phyloP scores from a whole-genome alignment of 1,140 invertebrate genomes.

The Cydia amplana region DNA sequence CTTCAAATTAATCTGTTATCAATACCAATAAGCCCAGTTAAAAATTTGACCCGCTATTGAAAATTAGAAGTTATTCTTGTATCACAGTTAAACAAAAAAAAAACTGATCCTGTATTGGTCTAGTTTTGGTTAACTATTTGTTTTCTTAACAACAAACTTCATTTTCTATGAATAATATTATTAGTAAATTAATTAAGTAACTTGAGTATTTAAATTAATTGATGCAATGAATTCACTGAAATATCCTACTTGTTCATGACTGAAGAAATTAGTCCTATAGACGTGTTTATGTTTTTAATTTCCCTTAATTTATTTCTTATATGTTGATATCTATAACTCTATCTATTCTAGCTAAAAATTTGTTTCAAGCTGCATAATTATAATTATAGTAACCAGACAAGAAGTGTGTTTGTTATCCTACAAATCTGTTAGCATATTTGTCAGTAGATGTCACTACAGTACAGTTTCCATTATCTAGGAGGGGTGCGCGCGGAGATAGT shows the following conservation, averaged over 20 bases:
- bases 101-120: neutral
- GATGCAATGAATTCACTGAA: too few species aligned
- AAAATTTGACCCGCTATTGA: neutral
- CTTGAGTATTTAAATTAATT: too few species aligned
- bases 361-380: neutral
- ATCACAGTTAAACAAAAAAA: neutral
- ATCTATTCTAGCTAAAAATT: neutral
- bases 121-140: slow-evolving; percentile 17
- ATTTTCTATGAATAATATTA: neutral
- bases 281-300: neutral
- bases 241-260: too few species aligned
- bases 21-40: neutral
- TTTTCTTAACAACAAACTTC: slow-evolving; percentile 11
- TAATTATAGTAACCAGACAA: neutral
- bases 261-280: too few species aligned
- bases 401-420: neutral
- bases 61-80: neutral
- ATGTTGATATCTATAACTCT: neutral
- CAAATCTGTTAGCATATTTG: slow-evolving; percentile 39
- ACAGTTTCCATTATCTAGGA: neutral
- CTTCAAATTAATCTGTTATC: neutral
- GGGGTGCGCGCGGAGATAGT: neutral
- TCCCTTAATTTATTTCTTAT: neutral
- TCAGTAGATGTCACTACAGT: slow-evolving; percentile 44
- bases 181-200: too few species aligned